Evolutionary conservation across 2,888 invertebrate species (phyloP).

Genomic region (Lutraria lutraria): DNA sequence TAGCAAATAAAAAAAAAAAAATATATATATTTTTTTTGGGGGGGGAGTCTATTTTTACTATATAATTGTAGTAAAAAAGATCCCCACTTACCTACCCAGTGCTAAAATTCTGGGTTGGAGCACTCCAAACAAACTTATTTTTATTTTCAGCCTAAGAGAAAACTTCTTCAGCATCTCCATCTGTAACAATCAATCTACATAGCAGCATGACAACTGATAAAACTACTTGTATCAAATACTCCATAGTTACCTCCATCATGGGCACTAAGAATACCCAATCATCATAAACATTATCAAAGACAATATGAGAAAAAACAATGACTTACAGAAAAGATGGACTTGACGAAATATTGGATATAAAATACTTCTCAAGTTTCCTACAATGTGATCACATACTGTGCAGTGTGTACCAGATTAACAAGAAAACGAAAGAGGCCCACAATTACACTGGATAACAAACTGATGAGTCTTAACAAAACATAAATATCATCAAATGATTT

Average conservation of each 20-base stretch:
- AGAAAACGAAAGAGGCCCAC: neutral
- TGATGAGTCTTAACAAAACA: neutral
- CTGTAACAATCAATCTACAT: neutral
- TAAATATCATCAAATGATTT: neutral
- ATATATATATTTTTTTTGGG: no score
- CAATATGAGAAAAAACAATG: neutral
- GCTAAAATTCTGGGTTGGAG: no score
- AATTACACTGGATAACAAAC: neutral
- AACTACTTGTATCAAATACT: no score
- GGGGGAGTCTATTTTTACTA: no score
- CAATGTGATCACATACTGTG: conserved; percentile 5
- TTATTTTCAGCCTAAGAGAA: no score
- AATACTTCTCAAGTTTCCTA: neutral
- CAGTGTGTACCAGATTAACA: neutral
- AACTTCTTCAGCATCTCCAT: neutral
- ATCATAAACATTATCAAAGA: no score
- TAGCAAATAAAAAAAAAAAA: no score
- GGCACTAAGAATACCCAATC: neutral
- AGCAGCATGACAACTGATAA: no score
- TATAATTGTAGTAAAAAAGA: no score
- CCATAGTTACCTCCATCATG: neutral
- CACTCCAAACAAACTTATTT: no score
- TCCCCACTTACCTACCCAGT: no score
- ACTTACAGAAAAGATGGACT: neutral
- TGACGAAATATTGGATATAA: neutral